phyloP scores from a whole-genome alignment of 2,888 invertebrate genomes.

The Aporophyla nigra region DNA sequence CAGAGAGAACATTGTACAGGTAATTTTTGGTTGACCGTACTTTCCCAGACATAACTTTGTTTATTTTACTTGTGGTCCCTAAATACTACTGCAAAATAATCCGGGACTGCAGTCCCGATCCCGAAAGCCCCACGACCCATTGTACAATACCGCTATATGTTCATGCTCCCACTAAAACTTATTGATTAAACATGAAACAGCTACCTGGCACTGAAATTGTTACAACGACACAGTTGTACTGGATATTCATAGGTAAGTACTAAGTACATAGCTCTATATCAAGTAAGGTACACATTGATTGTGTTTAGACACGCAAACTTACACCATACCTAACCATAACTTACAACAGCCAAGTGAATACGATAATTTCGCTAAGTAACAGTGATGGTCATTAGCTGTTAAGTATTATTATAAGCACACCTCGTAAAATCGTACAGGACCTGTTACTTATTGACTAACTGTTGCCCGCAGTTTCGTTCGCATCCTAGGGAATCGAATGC shows the following conservation, averaged over 20 bases:
- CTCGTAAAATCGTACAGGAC: background rate
- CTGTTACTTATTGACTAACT: background rate
- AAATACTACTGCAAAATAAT: no score
- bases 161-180: slow-evolving; percentile 24
- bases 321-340: slow-evolving; percentile 22
- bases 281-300: slow-evolving; percentile 42
- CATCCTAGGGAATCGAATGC: background rate
- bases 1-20: background rate
- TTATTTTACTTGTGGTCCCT: no score
- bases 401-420: background rate
- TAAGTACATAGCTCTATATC: slow-evolving; percentile 12
- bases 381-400: slow-evolving; percentile 18
- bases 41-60: no score
- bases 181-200: slow-evolving; percentile 55
- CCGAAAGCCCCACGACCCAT: background rate
- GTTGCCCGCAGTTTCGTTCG: background rate
- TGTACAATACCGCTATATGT: background rate
- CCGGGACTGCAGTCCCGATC: no score
- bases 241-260: background rate
- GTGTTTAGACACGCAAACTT: slow-evolving; percentile 56
- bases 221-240: slow-evolving; percentile 15
- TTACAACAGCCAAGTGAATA: slow-evolving; percentile 9
- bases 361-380: slow-evolving; percentile 31
- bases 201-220: slow-evolving; percentile 41
- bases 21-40: no score